phyloP scores from a whole-genome alignment of 2,888 invertebrate genomes.

The Drosophila antonietae region DNA sequence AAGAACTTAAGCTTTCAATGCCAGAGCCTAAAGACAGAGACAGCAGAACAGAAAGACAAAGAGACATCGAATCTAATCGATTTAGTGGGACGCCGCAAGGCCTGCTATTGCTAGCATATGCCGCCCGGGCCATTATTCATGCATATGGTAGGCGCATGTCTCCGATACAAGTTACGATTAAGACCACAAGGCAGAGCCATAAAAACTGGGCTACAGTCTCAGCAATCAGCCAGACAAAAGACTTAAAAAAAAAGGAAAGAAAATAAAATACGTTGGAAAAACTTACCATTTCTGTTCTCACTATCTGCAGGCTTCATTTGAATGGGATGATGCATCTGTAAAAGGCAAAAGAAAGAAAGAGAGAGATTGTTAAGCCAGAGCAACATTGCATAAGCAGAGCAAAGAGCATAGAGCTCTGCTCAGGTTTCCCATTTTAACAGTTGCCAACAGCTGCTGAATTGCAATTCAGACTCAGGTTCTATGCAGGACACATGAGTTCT shows the following conservation, averaged over 20 bases:
- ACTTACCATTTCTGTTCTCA: slow-evolving; percentile 99
- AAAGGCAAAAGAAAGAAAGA: slow-evolving; percentile 71
- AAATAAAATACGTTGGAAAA: slow-evolving; percentile 18
- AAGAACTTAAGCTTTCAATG: slow-evolving; percentile 17
- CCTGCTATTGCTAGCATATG: slow-evolving; percentile 21
- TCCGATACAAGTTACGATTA: slow-evolving; percentile 63
- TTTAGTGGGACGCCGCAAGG: slow-evolving; percentile 57
- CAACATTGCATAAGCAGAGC: slow-evolving; percentile 24
- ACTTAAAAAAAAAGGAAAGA: not conserved
- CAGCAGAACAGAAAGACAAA: not conserved
- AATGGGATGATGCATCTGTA: slow-evolving; percentile 99
- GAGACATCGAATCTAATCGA: slow-evolving; percentile 55
- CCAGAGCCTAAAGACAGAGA: slow-evolving; percentile 13
- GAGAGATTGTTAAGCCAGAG: slow-evolving; percentile 5
- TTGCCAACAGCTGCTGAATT: slow-evolving; percentile 45
- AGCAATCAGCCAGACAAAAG: slow-evolving; percentile 39
- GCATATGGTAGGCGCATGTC: slow-evolving; percentile 48
- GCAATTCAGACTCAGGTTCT: slow-evolving; percentile 36
- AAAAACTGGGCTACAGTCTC: slow-evolving; percentile 28
- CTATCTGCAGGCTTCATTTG: slow-evolving; percentile 99
- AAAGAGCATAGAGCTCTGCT: slow-evolving; percentile 31
- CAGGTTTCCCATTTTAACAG: slow-evolving; percentile 35
- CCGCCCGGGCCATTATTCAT: slow-evolving; percentile 59
- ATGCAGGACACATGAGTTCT: slow-evolving; percentile 19
- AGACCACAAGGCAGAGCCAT: slow-evolving; percentile 61